These are phyloP conservation scores for Zaprionus obscuricornis DNA, from an alignment of 2,888 invertebrate genomes.

Conservation along the genomic window DNA sequence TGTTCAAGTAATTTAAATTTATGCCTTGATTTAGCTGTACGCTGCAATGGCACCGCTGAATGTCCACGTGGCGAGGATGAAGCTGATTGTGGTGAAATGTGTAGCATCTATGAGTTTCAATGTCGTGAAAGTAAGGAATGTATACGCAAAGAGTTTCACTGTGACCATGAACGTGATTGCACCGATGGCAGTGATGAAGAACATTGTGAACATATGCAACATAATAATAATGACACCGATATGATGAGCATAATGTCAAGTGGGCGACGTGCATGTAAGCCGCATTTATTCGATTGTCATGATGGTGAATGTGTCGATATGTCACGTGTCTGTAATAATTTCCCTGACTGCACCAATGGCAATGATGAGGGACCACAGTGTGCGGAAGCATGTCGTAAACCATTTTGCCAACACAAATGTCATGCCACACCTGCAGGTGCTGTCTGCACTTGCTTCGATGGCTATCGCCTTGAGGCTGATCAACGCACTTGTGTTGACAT, in stretches of 20 bases:
- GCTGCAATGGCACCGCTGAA: conserved; percentile 87
- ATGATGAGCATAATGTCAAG: conserved; percentile 8
- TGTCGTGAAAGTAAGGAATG: conserved; percentile 87
- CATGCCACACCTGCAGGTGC: conserved; percentile 87
- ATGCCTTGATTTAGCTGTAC: conserved; percentile 80
- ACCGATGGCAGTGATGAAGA: conserved; percentile 90
- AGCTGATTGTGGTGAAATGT: conserved; percentile 84
- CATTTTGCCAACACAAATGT: conserved; percentile 86
- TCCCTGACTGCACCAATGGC: conserved; percentile 87
- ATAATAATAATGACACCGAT: conserved; percentile 52
- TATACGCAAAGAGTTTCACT: conserved; percentile 85
- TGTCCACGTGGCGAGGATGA: conserved; percentile 91
- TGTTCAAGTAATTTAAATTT: conserved; percentile 75
- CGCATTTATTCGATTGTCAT: conserved; percentile 85
- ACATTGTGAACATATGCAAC: conserved; percentile 81
- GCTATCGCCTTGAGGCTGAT: conserved; percentile 85
- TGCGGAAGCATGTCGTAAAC: conserved; percentile 82
- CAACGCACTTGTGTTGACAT: conserved; percentile 87
- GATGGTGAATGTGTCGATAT: conserved; percentile 88
- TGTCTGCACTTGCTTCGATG: conserved; percentile 86
- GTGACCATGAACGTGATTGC: conserved; percentile 88
- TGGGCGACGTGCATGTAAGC: conserved; percentile 67
- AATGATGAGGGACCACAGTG: conserved; percentile 89
- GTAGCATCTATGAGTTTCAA: conserved; percentile 86
- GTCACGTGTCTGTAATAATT: conserved; percentile 86